Evolutionary conservation across 1,140 invertebrate genomes (phyloP), one percentile per base, ranked within the genome.

Genomic region (Drosophila novamexicana): DNA sequence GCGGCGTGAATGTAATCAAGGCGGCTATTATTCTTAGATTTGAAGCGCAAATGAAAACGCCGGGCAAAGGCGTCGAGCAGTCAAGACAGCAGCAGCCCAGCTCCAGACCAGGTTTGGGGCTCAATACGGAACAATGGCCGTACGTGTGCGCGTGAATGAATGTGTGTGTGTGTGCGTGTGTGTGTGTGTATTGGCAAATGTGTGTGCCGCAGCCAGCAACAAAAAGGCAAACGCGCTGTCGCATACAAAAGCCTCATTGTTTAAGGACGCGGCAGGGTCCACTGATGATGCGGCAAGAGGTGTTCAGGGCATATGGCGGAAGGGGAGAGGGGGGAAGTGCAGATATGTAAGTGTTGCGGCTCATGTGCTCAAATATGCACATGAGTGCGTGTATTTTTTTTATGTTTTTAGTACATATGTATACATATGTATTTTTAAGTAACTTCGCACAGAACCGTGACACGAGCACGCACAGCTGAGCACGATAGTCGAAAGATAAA

Each of bases 11-110:
- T 89, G 83, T 80, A 88, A 88, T 88, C 83, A 88, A 88, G 80
- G 76, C 83, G 63, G 80, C 83, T 89, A 88, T 88, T 88, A 88
- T 88, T 88, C 83, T 88, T 89, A 88, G 83, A 88, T 88, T 88
- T 88, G 84, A 89, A 81, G 79, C 79, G 77, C 77, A 88, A 88
- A 88, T 89, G 83, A 89, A 86, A 83, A 80, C 56, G 64, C 57
- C 67, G 42, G 34, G 22, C 44, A 64, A 53, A 54, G 50, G 29
- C 39, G 64, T 22, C 64, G 12, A 50, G 45, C 44, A 45, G 50
- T 40, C 53, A 57, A 61, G 77, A 67, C 64, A 64, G 40, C 40
- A 47, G 59, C 67, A 16, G 18, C 37, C 7, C 39, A 14, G 6
- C 36, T 45, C 16, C 42, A 9, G 10, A 3, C 16, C 8, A 16